Percentiles rank a stretch among this genome's conserved stretches.
Evolutionary conservation across 2,797 vertebrate genomes (phyloP).

Genomic region (Agapornis canus): DNA sequence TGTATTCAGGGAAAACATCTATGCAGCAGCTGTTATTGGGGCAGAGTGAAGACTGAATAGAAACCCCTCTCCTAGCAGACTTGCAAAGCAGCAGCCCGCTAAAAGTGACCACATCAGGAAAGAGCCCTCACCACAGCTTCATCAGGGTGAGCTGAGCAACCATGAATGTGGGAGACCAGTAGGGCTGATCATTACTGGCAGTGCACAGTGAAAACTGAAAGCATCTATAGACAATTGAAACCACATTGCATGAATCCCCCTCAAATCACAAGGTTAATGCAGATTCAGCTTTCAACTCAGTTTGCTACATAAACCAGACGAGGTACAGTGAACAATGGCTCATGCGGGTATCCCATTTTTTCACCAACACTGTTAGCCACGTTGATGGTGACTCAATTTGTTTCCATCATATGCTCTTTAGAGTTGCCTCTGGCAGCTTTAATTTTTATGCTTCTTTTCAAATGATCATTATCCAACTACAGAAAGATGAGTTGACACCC

Average conservation of each 20-base stretch:
- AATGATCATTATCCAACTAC: neutral
- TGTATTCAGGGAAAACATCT: neutral
- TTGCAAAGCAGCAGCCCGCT: neutral
- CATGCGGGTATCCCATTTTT: conserved; percentile 45
- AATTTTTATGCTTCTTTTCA: neutral
- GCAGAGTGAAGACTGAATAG: neutral
- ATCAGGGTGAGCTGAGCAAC: conserved; percentile 9
- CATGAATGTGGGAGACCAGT: neutral
- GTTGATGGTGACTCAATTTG: conserved; percentile 44
- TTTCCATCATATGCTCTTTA: conserved; percentile 43
- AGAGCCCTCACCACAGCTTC: neutral
- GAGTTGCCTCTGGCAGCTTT: conserved; percentile 43
- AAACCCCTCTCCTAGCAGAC: neutral
- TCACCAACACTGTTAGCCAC: conserved; percentile 54
- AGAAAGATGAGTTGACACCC: neutral
- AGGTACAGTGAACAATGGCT: conserved; percentile 59
- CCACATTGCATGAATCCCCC: conserved; percentile 33
- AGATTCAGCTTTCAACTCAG: conserved; percentile 50
- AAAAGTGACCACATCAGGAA: conserved; percentile 24
- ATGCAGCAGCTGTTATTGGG: neutral
- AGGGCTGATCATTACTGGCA: conserved; percentile 2
- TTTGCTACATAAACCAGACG: conserved; percentile 60
- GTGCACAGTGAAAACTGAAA: neutral
- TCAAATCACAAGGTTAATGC: conserved; percentile 35
- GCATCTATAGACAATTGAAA: conserved; percentile 39